These are phyloP conservation scores for Anguilla rostrata DNA, from an alignment of 2,113 vertebrate species.

Conservation along the genomic window DNA sequence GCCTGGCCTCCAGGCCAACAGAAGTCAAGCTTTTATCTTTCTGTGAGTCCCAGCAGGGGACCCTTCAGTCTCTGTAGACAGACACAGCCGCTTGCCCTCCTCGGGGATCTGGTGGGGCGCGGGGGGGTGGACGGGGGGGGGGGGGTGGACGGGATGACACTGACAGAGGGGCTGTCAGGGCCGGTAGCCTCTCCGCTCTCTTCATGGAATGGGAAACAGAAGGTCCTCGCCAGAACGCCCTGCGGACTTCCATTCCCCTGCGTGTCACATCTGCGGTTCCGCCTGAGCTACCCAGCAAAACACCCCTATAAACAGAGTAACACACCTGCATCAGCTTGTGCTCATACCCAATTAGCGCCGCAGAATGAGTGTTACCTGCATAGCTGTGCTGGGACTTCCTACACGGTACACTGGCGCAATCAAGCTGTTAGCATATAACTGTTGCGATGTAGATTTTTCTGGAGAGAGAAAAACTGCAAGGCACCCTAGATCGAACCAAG, in stretches of 20 bases:
- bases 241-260: background rate
- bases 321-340: background rate
- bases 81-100: background rate
- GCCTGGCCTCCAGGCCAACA: background rate
- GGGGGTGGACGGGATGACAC: background rate
- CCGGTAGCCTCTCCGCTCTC: background rate
- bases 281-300: too few relatives aligned
- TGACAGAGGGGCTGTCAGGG: background rate
- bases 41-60: background rate
- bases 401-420: background rate
- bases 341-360: background rate
- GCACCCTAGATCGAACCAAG: too few relatives aligned
- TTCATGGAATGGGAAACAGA: background rate
- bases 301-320: too few relatives aligned
- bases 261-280: background rate
- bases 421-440: too few relatives aligned
- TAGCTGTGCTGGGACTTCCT: background rate
- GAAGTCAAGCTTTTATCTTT: background rate
- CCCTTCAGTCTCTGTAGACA: background rate
- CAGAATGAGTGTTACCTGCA: background rate
- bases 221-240: background rate
- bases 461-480: too few relatives aligned
- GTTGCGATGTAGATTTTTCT: too few relatives aligned
- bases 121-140: too few relatives aligned
- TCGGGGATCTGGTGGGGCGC: background rate